phyloP scores from a whole-genome alignment of 2,888 invertebrate genomes.

The Scaptomyza reducta region DNA sequence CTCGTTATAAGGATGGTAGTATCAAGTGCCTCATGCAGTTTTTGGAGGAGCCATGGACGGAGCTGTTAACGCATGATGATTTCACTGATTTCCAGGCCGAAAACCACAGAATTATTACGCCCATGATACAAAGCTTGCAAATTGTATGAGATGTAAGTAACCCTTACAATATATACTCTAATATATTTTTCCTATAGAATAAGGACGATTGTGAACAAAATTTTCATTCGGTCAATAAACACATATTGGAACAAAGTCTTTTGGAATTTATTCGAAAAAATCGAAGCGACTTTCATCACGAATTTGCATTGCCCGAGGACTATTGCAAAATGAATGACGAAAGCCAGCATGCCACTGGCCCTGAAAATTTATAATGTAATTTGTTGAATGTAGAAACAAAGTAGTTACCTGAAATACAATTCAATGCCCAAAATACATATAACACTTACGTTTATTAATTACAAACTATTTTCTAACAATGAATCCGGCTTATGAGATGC shows the following conservation, averaged over 20 bases:
- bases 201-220: neutral
- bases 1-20: slow-evolving; percentile 43
- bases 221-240: slow-evolving; percentile 42
- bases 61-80: slow-evolving; percentile 73
- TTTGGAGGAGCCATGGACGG: slow-evolving; percentile 73
- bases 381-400: slow-evolving; percentile 10
- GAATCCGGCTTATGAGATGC: slow-evolving; percentile 31
- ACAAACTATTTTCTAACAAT: slow-evolving; percentile 22
- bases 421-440: neutral
- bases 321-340: neutral
- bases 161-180: neutral
- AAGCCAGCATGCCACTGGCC: too few relatives aligned
- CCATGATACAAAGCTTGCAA: slow-evolving; percentile 20
- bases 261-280: slow-evolving; percentile 53
- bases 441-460: neutral
- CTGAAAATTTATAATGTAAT: neutral
- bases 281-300: slow-evolving; percentile 51
- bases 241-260: slow-evolving; percentile 50
- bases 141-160: neutral
- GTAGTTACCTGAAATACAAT: slow-evolving; percentile 7
- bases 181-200: neutral
- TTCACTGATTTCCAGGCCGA: slow-evolving; percentile 58
- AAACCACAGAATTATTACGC: slow-evolving; percentile 44
- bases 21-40: slow-evolving; percentile 70
- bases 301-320: slow-evolving; percentile 66